Evolutionary conservation across 2,888 invertebrate genomes (phyloP).

Genomic region (Pseudoips prasinana): DNA sequence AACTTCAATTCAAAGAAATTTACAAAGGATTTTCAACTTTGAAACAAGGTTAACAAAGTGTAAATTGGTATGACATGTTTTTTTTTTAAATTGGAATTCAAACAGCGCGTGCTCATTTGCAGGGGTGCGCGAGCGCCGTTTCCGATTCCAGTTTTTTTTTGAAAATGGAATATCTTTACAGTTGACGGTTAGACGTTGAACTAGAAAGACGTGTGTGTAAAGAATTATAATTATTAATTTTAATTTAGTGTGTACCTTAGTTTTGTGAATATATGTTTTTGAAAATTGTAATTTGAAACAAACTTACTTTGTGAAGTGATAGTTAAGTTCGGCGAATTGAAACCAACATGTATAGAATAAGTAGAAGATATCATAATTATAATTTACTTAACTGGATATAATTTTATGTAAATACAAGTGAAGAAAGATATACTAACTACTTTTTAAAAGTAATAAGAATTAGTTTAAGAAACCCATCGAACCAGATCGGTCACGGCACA

Average conservation of each 20-base stretch:
- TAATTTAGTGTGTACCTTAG: constrained; percentile 10
- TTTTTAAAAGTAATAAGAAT: too few species aligned
- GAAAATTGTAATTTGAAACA: too few species aligned
- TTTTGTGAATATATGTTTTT: constrained; percentile 1
- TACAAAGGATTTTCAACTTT: neutral
- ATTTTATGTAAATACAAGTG: neutral
- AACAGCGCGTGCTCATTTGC: constrained; percentile 62
- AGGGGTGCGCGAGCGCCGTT: constrained; percentile 74
- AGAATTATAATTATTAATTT: constrained; percentile 10
- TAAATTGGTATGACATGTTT: neutral
- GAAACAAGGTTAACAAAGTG: accelerated
- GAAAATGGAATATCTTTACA: constrained; percentile 53
- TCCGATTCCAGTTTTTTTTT: constrained; percentile 60
- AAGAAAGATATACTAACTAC: neutral
- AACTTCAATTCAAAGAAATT: constrained; percentile 1
- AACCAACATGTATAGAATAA: too few species aligned
- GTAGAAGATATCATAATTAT: too few species aligned
- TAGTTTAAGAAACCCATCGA: constrained; percentile 11
- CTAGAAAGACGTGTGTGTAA: constrained; percentile 35
- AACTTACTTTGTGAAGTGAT: too few species aligned
- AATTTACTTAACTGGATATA: too few species aligned
- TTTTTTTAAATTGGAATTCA: constrained; percentile 17
- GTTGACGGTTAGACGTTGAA: constrained; percentile 65
- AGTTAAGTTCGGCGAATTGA: too few species aligned
- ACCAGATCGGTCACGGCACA: constrained; percentile 45